These are phyloP conservation scores for Thalassophryne amazonica DNA, from an alignment of 2,797 vertebrate species.

Conservation along the genomic window DNA sequence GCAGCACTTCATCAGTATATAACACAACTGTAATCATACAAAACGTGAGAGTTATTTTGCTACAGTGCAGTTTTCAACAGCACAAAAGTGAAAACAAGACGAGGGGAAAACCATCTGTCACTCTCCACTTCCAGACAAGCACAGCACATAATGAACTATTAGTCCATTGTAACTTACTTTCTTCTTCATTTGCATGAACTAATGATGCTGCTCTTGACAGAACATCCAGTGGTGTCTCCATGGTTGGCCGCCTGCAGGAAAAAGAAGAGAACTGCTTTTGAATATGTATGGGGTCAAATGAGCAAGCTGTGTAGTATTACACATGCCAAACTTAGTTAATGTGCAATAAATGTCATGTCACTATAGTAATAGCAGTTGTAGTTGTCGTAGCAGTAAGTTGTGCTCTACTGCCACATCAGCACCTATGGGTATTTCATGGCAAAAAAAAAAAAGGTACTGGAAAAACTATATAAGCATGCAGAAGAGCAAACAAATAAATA, in stretches of 20 bases:
- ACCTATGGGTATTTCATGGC: too few species aligned
- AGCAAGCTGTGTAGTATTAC: not conserved
- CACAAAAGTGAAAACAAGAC: not conserved
- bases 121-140: not conserved
- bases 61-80: not conserved
- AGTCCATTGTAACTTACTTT: constrained; percentile 83
- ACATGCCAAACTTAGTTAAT: not conserved
- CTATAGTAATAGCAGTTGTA: too few species aligned
- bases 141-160: not conserved
- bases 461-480: too few species aligned
- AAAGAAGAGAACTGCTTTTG: constrained; percentile 27
- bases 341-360: not conserved
- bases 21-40: constrained; percentile 5
- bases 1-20: constrained; percentile 21
- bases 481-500: too few species aligned
- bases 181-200: constrained; percentile 95
- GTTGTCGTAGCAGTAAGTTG: too few species aligned
- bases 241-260: constrained; percentile 80
- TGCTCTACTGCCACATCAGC: too few species aligned
- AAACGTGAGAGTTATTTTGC: constrained; percentile 4
- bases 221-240: constrained; percentile 98
- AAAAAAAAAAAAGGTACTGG: too few species aligned
- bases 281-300: not conserved
- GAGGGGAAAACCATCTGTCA: not conserved
- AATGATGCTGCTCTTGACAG: constrained; percentile 96